Conservation (phyloP, 2,113 vertebrate species). For the Geococcyx californianus region DNA sequence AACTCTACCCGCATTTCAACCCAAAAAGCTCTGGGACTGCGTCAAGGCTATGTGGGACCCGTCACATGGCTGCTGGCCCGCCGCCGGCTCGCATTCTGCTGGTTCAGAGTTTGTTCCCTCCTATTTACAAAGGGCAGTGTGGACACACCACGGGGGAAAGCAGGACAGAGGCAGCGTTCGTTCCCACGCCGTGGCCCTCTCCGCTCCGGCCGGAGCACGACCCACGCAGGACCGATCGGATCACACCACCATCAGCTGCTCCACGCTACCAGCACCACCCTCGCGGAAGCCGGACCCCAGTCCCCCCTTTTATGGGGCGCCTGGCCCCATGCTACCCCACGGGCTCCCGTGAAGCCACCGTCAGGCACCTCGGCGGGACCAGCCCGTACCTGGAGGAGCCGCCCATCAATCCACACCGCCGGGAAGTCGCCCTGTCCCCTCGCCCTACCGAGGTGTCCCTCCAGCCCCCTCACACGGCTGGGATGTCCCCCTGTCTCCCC, state of each 20-base stretch:
- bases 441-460: no score
- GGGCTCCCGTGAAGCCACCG: not conserved
- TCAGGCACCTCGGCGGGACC: not conserved
- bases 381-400: no score
- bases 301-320: not conserved
- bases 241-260: rapidly evolving
- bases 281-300: not conserved
- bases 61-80: conserved; percentile 24
- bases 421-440: no score
- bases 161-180: not conserved
- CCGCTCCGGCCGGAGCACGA: no score
- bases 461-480: no score
- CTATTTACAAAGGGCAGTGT: conserved; percentile 13
- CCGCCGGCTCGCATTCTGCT: conserved; percentile 38
- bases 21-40: conserved; percentile 5
- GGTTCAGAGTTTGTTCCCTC: not conserved
- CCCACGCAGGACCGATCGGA: rapidly evolving
- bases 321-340: not conserved
- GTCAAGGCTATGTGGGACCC: conserved; percentile 7
- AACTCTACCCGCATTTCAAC: not conserved
- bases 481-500: no score
- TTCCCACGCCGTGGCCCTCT: no score
- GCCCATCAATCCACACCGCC: no score
- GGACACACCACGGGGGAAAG: not conserved
- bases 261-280: not conserved